Conservation (phyloP, 2,888 invertebrate genomes). For the Argynnis bischoffii region DNA sequence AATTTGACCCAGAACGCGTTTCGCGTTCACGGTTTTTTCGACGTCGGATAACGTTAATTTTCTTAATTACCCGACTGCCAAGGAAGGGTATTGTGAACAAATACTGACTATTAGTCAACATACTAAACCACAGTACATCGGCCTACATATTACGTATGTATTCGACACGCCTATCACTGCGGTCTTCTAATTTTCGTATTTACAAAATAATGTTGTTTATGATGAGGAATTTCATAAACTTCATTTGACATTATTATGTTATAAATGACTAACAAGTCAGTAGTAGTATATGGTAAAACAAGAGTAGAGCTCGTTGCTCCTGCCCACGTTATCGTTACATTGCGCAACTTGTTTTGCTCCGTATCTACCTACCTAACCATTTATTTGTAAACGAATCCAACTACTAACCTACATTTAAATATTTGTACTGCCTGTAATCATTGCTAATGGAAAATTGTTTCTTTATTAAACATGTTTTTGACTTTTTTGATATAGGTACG, state of each 20-base stretch:
- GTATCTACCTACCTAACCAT: constrained; percentile 26
- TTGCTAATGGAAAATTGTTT: not conserved
- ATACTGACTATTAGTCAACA: constrained; percentile 21
- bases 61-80: no score
- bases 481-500: no score
- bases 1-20: not conserved
- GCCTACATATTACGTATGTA: not conserved
- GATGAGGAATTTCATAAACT: not conserved
- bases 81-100: no score
- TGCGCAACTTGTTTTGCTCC: constrained; percentile 40
- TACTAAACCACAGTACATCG: not conserved
- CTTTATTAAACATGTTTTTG: not conserved
- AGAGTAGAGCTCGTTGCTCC: constrained; percentile 16
- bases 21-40: constrained; percentile 10
- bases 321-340: constrained; percentile 30
- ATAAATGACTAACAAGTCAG: not conserved
- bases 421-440: constrained; percentile 17
- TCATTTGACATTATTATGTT: not conserved
- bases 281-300: not conserved
- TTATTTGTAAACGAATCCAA: constrained; percentile 29
- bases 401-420: constrained; percentile 28
- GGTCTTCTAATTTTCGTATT: not conserved
- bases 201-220: not conserved
- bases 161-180: not conserved
- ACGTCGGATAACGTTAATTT: constrained; percentile 26